Evolutionary conservation across 2,888 invertebrate genomes (phyloP), one percentile per base, ranked within the genome.

Genomic region (Drosophila borborema): DNA sequence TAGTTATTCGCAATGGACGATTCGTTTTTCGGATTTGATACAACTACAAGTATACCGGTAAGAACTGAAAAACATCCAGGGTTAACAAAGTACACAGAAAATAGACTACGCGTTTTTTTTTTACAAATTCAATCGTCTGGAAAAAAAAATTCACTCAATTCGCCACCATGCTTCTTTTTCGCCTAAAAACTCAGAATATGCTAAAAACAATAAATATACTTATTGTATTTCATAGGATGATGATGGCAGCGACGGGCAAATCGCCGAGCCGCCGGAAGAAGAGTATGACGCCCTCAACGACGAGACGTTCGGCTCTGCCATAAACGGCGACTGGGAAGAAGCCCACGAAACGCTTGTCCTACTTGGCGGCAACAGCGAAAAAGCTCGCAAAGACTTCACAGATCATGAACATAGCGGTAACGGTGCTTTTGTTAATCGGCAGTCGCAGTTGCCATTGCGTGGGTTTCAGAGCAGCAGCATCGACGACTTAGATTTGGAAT

Each of bases 251-350:
- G 91, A 91, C 60, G 90, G 92, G 45, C 95, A 95, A 65, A 95
- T 96, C 81, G 95, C 95, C 88, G 95, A 92, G 72, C 95, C 94
- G 49, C 95, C 95, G 5, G 97, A 96, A 88, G 97, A 97, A 76
- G 97, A 97, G 90, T 98, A 97, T 93, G 98, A 98, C 94, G 97
- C 97, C 1, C 95, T 98, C 77, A 98, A 98, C 87, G 97, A 98
- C 93, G 98, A 98, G 93, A 98, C 98, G 0, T 98, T 98, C 92
- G 98, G 98, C 34, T 95, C 95, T 60, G 96, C 95, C 78, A 96
- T 95, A 90, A 94, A 95, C 71, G 95, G 95, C 18, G 96, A 96
- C 90, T 96, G 96, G 96, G 96, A 96, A 89, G 94, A 95, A 81
- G 95, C 95, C 77, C 96, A 96, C 92, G 96, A 96, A 90, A 95